Evolutionary conservation across 2,888 invertebrate species (phyloP).

Genomic region (Tetheella fluctuosa): DNA sequence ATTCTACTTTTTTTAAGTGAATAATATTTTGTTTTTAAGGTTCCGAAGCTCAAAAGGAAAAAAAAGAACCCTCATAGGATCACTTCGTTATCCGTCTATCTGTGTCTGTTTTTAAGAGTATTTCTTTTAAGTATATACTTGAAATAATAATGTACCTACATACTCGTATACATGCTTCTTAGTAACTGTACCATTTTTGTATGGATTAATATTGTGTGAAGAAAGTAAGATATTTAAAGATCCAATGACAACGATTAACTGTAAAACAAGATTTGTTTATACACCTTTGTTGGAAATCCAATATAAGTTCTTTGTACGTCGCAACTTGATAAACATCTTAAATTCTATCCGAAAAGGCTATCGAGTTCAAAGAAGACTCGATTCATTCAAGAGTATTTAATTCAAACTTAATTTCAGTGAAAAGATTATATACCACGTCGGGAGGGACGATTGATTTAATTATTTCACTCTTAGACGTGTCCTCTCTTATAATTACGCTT

Average conservation of each 20-base stretch:
- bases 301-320: conserved; percentile 53
- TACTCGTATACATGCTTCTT: too few relatives aligned
- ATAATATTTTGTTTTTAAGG: too few relatives aligned
- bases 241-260: conserved; percentile 3
- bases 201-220: neutral
- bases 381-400: conserved; percentile 72
- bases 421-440: conserved; percentile 79
- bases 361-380: conserved; percentile 65
- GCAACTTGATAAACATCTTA: conserved; percentile 54
- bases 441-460: conserved; percentile 82
- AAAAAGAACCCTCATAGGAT: too few relatives aligned
- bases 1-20: too few relatives aligned
- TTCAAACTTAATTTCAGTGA: conserved; percentile 75
- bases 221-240: neutral
- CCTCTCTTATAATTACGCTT: conserved; percentile 82
- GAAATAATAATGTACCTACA: too few relatives aligned
- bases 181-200: neutral
- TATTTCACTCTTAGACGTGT: conserved; percentile 80
- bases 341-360: conserved; percentile 62
- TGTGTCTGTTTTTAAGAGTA: too few relatives aligned
- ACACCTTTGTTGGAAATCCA: conserved; percentile 45
- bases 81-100: too few relatives aligned
- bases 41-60: too few relatives aligned
- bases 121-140: too few relatives aligned
- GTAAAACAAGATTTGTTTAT: conserved; percentile 27